A percentile compares a stretch with the other conserved stretches of the same genome.
phyloP scores from a whole-genome alignment of 1,140 invertebrate genomes.

The Frieseomelitta varia region DNA sequence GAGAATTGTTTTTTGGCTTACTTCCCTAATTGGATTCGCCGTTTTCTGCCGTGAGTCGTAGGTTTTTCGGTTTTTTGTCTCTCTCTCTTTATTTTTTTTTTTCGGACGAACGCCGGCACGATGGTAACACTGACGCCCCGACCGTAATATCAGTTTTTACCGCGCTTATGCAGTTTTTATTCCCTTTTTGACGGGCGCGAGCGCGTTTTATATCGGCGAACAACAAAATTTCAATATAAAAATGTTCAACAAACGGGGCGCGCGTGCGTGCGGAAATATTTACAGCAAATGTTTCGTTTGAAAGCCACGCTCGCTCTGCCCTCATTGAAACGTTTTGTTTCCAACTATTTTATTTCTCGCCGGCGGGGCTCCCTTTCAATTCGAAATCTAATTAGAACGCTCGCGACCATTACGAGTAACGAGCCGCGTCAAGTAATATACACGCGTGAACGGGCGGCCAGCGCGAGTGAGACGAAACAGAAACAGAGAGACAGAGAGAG shows the following conservation, averaged over 20 bases:
- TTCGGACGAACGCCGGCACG: neutral
- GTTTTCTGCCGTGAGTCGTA: slow-evolving; percentile 1
- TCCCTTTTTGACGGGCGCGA: neutral
- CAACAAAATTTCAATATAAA: neutral
- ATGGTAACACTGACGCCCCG: neutral
- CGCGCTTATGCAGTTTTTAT: neutral
- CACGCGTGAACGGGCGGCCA: neutral
- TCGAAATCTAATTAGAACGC: neutral
- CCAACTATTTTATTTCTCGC: too few relatives aligned
- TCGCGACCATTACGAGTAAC: neutral
- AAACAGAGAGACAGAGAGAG: neutral
- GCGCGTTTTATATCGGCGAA: neutral
- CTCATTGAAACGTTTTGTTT: neutral
- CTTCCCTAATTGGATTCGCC: slow-evolving; percentile 30
- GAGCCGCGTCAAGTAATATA: neutral
- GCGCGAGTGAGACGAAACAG: too few relatives aligned
- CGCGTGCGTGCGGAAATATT: too few relatives aligned
- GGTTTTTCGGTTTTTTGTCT: neutral
- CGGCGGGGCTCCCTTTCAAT: neutral
- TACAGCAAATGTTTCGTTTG: too few relatives aligned
- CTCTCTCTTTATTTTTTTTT: neutral
- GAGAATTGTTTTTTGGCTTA: slow-evolving; percentile 44
- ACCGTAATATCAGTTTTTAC: neutral
- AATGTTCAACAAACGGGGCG: neutral
- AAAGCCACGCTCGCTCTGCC: neutral